phyloP scores from a whole-genome alignment of 2,113 vertebrate genomes.

The Poecile atricapillus region DNA sequence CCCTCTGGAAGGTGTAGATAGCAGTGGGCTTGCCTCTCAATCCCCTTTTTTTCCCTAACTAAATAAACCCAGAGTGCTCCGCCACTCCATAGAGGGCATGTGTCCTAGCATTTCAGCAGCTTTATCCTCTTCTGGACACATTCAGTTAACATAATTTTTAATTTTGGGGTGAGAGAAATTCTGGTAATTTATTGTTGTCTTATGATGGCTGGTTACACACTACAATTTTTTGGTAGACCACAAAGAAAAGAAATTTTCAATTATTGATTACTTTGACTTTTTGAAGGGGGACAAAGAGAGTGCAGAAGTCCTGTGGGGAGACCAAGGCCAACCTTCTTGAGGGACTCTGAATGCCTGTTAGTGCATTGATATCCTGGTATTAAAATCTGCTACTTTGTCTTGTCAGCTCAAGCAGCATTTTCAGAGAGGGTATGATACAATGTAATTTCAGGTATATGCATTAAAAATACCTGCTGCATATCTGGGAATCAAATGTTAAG shows the following conservation, averaged over 20 bases:
- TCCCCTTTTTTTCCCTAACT: neutral
- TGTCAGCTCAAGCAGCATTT: neutral
- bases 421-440: neutral
- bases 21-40: neutral
- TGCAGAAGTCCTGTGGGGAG: neutral
- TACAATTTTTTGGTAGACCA: neutral
- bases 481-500: neutral
- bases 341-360: neutral
- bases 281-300: neutral
- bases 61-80: neutral
- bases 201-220: neutral
- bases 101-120: neutral
- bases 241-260: neutral
- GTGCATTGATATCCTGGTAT: neutral
- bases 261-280: neutral
- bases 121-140: neutral
- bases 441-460: neutral
- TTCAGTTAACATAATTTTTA: neutral
- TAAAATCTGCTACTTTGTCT: neutral
- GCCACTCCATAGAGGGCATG: neutral
- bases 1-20: neutral
- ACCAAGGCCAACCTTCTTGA: neutral
- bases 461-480: neutral
- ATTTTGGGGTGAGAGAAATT: neutral
- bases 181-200: neutral